phyloP scores from a whole-genome alignment of 35 echinoderm and acorn worm species.

The Lytechinus variegatus region DNA sequence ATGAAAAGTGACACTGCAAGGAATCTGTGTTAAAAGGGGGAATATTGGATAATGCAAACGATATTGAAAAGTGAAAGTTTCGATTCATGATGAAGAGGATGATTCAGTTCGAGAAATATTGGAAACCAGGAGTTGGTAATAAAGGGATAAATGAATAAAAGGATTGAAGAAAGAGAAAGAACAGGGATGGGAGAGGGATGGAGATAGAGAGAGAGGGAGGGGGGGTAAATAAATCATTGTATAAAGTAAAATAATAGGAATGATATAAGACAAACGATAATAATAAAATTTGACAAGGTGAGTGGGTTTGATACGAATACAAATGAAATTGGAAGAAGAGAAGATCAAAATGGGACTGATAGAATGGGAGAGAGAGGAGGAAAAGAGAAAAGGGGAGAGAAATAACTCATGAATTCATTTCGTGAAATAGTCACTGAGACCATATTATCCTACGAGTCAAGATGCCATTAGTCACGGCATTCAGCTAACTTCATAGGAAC shows the following conservation, averaged over 20 bases:
- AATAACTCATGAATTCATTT: background rate
- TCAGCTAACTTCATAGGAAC: background rate
- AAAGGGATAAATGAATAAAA: background rate
- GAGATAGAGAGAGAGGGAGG: background rate
- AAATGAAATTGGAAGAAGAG: background rate
- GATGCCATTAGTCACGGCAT: background rate
- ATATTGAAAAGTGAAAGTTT: background rate
- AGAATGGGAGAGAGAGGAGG: background rate
- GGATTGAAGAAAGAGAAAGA: too few relatives aligned
- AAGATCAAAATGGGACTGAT: background rate
- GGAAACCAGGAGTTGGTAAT: background rate
- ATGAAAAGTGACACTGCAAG: background rate
- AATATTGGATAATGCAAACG: background rate
- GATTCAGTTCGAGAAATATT: background rate
- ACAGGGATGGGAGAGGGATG: too few relatives aligned
- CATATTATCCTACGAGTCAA: background rate
- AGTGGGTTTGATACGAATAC: background rate
- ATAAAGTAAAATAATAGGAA: too few relatives aligned
- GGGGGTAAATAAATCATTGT: background rate
- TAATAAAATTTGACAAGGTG: background rate
- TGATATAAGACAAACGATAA: background rate
- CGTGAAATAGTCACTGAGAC: background rate
- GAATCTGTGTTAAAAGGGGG: background rate
- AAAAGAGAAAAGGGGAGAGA: background rate
- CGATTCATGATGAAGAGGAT: background rate